Evolutionary conservation across 1,140 invertebrate species (phyloP), one percentile per base, ranked within the genome.

Genomic region (Drosophila ogumai): DNA sequence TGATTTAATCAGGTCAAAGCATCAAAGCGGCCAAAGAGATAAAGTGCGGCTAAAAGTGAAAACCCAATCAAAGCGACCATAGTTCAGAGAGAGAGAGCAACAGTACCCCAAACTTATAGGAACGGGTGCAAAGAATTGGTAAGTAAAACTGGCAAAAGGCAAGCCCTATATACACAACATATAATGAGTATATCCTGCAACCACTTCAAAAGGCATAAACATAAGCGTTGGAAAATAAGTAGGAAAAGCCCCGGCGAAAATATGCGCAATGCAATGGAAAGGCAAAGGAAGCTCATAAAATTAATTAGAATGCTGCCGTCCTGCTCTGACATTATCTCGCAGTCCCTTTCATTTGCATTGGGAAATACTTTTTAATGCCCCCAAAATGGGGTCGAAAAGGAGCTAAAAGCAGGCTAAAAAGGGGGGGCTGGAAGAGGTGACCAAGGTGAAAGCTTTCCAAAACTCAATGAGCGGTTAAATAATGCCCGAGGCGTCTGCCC

Each of bases 381-480:
- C 34, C 34, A 54, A 54, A 55, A 38, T 50, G 34, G 13, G 52
- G 52, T 55, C 52, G 52, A 38, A 55, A 55, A 34, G 52, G 7
- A 25, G 34, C 52, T 55, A 55, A 55, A 54, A 54, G 4, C 25
- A 8, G 25, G 47, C 25, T 31, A 12, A 57, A 25, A 19, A 19
- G 46, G 46, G 17, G 61, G 49, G 22, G 49, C 22, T 10, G 6
- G 6, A 22, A 36, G 28, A 40, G 68, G 22, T 55, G 66, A 25
- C 55, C 72, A 80, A 84, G 81, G 81, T 84, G 77, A 76, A 84
- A 84, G 75, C 67, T 59, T 66, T 77, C 56, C 55, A 63, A 69
- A 85, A 85, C 75, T 85, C 82, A 81, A 74, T 71, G 67, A 75
- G 67, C 79, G 79, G 71, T 67, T 77, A 82, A 88, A 88, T 71